Base-by-base conservation (phyloP, 2,888 invertebrate genomes). In the Agrenia bidenticulata region DNA sequence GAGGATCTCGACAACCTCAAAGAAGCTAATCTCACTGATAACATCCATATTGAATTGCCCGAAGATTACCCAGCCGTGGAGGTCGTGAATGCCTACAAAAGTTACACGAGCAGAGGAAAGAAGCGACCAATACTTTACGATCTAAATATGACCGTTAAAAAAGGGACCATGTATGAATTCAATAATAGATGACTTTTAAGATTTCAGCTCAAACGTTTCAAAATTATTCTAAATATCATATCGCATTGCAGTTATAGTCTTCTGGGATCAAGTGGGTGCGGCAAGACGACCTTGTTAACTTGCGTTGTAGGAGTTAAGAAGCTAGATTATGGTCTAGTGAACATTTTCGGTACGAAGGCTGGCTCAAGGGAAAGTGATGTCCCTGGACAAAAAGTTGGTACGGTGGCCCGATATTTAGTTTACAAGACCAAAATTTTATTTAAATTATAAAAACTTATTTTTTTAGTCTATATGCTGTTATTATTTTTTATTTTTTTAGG, bases 211-310 rank as follows among this genome's bases (percentile, higher is more conserved):
- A n/a, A 11, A 17, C 49, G 15, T 17, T 23, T 27, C n/a, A 15
- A 26, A 55, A n/a, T n/a, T n/a, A n/a, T n/a, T n/a, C n/a, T n/a
- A n/a, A n/a, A n/a, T n/a, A n/a, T n/a, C n/a, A n/a, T 32, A 32
- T 11, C 5, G 11, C 11, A 23, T 32, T 27, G 24, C 17, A 63
- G 63, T 23, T 63, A 63, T 37, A 60, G 53, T 26, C 27, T 66
- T 19, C 41, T 63, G 4, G 66, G 66, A 49, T 39, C 39, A 26
- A 60, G 59, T 26, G 66, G 66, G n/a, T 95, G 95, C 80, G 94
- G 94, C 11, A 70, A 73, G 57, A 73, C 73, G n/a, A 67, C 73
- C 11, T 61, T 71, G 13, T 45, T 73, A 5, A 64, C 67, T 15
- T 80, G 80, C 72, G 79, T 82, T 56, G 78, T 82, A 9, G 82